Evolutionary conservation across 2,888 invertebrate genomes (phyloP).

Genomic region (Gymnoscelis rufifasciata): DNA sequence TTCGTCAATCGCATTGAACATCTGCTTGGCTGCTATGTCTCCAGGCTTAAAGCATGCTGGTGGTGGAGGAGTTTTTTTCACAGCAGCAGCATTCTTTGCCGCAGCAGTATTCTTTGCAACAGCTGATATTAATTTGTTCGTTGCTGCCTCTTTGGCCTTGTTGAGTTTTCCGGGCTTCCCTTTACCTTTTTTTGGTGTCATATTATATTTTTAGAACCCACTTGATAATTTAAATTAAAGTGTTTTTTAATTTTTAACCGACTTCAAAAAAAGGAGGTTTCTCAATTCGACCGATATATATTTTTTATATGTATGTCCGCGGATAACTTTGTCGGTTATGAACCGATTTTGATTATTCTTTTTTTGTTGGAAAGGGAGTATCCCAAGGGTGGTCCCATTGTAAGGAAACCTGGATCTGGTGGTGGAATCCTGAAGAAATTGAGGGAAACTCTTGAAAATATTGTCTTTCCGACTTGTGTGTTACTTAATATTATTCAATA

Average conservation of each 20-base stretch:
- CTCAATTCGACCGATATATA: no score
- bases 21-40: slow-evolving; percentile 53
- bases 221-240: background rate
- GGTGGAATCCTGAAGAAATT: no score
- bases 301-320: background rate
- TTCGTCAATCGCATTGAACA: slow-evolving; percentile 58
- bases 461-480: no score
- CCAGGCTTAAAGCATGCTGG: slow-evolving; percentile 59
- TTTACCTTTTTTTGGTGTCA: slow-evolving; percentile 43
- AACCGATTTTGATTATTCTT: no score
- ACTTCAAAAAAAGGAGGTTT: no score
- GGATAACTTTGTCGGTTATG: no score
- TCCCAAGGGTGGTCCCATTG: no score
- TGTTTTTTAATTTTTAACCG: background rate
- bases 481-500: no score
- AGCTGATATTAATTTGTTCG: slow-evolving; percentile 12
- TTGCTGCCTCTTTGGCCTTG: background rate
- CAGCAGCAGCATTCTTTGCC: slow-evolving; percentile 40
- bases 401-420: no score
- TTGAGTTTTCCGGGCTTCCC: slow-evolving; percentile 25
- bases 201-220: background rate
- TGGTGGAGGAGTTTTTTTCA: slow-evolving; percentile 63
- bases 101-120: slow-evolving; percentile 22
- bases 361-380: no score
- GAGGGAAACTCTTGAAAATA: no score